A percentile compares a stretch with the other conserved stretches of the same genome.
Evolutionary conservation across 1,140 invertebrate species (phyloP).

Genomic region (Pachypsylla venusta): DNA sequence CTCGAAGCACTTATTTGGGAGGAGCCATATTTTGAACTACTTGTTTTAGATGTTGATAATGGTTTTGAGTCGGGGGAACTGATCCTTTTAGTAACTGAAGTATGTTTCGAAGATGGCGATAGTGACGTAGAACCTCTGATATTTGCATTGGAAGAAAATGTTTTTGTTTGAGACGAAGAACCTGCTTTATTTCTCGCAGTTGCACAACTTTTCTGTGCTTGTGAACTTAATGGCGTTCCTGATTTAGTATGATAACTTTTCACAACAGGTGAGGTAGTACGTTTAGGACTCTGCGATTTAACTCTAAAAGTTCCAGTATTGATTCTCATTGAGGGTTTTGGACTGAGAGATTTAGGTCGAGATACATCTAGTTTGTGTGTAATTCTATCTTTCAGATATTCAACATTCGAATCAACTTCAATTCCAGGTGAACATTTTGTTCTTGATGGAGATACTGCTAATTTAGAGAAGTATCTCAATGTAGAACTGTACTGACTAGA

Average conservation of each 20-base stretch:
- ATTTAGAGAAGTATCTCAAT: conserved; percentile 44
- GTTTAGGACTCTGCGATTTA: not conserved
- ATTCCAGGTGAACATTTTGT: conserved; percentile 14
- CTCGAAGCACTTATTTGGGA: not conserved
- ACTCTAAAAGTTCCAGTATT: conserved; percentile 1
- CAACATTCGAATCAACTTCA: conserved; percentile 20
- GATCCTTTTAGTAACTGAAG: not conserved
- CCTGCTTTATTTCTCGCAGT: not conserved
- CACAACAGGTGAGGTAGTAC: conserved; percentile 7
- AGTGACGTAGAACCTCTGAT: not conserved
- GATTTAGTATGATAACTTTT: not conserved
- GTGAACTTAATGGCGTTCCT: conserved; percentile 9
- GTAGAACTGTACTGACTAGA: conserved; percentile 58
- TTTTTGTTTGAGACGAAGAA: conserved; percentile 8
- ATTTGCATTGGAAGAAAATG: not conserved
- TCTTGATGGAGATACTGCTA: conserved; percentile 30
- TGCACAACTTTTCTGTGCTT: conserved; percentile 4
- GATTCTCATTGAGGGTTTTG: not conserved
- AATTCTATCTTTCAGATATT: conserved; percentile 19
- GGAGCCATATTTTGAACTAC: not conserved
- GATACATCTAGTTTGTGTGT: conserved; percentile 16
- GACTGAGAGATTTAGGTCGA: conserved; percentile 1
- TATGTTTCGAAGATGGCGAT: not conserved
- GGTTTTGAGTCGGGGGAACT: not conserved
- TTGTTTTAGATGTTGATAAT: not conserved